Base-by-base conservation (phyloP, 2,888 invertebrate genomes). In the Ichneumon xanthorius region DNA sequence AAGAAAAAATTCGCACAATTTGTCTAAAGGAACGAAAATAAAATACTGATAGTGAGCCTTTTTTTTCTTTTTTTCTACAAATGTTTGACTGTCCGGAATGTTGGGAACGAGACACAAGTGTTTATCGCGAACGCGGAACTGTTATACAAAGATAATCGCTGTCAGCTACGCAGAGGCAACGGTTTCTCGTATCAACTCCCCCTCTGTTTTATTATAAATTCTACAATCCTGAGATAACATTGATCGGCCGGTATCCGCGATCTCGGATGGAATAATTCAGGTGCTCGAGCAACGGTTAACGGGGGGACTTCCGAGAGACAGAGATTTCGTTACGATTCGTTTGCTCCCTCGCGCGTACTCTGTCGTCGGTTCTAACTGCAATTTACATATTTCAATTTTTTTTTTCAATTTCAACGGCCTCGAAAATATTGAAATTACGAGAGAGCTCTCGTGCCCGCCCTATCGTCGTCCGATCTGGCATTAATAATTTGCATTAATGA, bases 251-350 rank as follows among this genome's bases (percentile, higher is more conserved):
- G 61, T 53, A 40, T 81, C 68, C 65, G 48, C 61, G 73, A 81
- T 81, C 58, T 75, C 53, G 30, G 45, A 72, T 19, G 61, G 53
- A 81, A 81, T 81, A 73, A 81, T 81, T 67, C 73, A 75, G 77
- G 63, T 63, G 63, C 45, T n/a, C 30, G 78, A 55, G 73, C 63
- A 78, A 81, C 81, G 81, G 77, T 80, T 80, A 84, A 68, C 48
- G 55, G 63, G 53, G 55, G 55, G 48, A 2, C 58, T 71, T 9
- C 58, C 58, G 58, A 58, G 22, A 45, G 22, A 79, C 45, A 73
- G 16, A 65, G 19, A 84, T 72, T 48, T 85, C 84, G 81, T 85
- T 85, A 78, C 84, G 84, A 75, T 63, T 78, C 73, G 68, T 45
- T 81, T 61, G 58, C 78, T 85, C 3, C 73, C 50, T 26, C 14